Evolutionary conservation across 2,113 vertebrate genomes (phyloP).

Genomic region (Periophthalmodon schlosseri): DNA sequence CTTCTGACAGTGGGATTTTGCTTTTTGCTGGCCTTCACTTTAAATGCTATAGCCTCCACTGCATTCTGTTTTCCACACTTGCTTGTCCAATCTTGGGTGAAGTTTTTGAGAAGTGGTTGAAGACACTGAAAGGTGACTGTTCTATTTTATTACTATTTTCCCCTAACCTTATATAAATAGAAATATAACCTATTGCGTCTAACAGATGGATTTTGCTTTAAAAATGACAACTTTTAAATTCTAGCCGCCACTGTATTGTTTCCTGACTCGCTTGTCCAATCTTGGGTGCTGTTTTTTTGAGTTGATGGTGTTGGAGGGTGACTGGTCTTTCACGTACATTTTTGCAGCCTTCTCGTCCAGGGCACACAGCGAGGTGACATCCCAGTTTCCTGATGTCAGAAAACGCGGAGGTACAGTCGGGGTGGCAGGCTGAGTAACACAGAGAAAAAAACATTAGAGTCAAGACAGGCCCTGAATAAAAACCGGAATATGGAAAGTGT

Average conservation of each 20-base stretch:
- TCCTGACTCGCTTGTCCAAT: conserved; percentile 11
- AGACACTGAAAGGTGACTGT: too few relatives aligned
- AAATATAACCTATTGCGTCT: too few relatives aligned
- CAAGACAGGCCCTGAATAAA: conserved; percentile 32
- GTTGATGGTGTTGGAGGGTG: conserved; percentile 6
- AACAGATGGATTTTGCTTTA: conserved; percentile 2
- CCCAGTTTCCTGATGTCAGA: conserved; percentile 85
- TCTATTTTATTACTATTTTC: too few relatives aligned
- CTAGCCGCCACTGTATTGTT: background rate
- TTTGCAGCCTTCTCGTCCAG: conserved; percentile 76
- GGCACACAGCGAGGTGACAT: conserved; percentile 78
- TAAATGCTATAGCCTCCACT: too few relatives aligned
- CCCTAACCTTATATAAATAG: too few relatives aligned
- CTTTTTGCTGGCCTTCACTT: too few relatives aligned
- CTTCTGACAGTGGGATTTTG: too few relatives aligned
- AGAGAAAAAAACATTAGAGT: conserved; percentile 25
- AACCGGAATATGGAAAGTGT: conserved; percentile 30
- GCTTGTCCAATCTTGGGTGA: too few relatives aligned
- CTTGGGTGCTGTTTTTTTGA: background rate
- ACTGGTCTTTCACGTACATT: conserved; percentile 72
- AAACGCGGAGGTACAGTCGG: conserved; percentile 77
- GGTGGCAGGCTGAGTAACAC: conserved; percentile 62
- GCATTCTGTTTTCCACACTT: too few relatives aligned
- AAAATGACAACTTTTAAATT: conserved; percentile 17
- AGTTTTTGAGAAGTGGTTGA: too few relatives aligned